Base-by-base conservation (phyloP, 2,888 invertebrate genomes). In the Muschampia plurimacula region DNA sequence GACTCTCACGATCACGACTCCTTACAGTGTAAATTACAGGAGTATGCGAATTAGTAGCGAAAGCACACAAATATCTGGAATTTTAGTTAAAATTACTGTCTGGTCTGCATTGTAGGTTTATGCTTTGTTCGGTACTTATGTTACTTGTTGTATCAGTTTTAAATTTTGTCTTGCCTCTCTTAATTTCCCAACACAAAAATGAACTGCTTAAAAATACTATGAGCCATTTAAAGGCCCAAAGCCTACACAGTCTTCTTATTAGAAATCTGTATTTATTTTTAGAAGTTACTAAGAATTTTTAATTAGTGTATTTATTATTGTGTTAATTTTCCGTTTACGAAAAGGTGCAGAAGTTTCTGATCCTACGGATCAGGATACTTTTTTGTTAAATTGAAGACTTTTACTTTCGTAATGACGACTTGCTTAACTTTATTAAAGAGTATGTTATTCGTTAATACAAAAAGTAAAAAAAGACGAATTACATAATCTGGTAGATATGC, bases 1-100 rank as follows among this genome's bases (percentile, higher is more conserved):
- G 64, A 15, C 57, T 59, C 71, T 65, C 65, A 71, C 67, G 67
- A 67, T 44, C 57, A 12, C 59, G 60, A 59, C 67, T 67, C 28
- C 67, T 67, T 41, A 44, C 44, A 46, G 57, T 39, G 46, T 49
- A 71, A 65, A 71, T 46, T 59, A 32, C 59, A 39, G 59, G 13
- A 66, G 44, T 60, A 65, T 60, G 69, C 36, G 57, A 70, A 46
- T 59, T 64, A 8, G 49, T 57, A 70, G 46, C 32, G 12, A 70
- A 65, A 36, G 39, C 70, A 44, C 12, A 1, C 12, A 1, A 44
- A 12, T 46, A 15, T 32, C 4, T 41, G 39, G 59, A 59, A 69
- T 22, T 62, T 32, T 10, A 67, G 44, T 41, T 36, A 62, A 36
- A 36, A 36, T 15, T n/a, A 13, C 28, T 60, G 36, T 36, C 13